These are phyloP conservation scores for Choloepus hoffmanni DNA, from an alignment of 2,113 vertebrate species.

Conservation along the genomic window DNA sequence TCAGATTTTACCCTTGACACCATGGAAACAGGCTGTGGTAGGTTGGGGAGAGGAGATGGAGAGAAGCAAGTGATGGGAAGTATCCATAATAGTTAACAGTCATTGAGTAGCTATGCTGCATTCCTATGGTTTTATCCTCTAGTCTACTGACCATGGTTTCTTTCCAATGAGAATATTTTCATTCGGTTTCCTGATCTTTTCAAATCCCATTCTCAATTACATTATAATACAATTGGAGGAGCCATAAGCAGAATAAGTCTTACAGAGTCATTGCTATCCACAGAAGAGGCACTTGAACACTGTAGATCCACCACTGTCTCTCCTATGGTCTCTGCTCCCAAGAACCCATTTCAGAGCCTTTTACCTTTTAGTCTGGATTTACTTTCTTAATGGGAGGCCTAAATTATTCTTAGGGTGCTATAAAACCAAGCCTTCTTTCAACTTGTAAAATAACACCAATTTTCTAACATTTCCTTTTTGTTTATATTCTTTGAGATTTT, in stretches of 20 bases:
- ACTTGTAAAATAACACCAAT: background rate
- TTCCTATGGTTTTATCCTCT: background rate
- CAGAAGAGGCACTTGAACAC: background rate
- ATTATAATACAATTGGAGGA: background rate
- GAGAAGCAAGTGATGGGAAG: background rate
- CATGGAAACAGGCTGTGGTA: background rate
- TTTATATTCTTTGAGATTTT: slow-evolving; percentile 14
- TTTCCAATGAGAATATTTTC: background rate
- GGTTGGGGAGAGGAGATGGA: background rate
- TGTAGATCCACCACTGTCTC: background rate
- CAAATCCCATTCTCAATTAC: background rate
- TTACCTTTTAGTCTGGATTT: background rate
- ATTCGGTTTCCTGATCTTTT: background rate
- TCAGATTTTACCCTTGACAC: background rate
- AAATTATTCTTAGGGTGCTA: background rate
- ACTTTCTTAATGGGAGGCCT: background rate
- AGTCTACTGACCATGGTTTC: background rate
- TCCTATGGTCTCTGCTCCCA: background rate
- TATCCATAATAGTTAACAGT: background rate
- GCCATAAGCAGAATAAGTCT: background rate
- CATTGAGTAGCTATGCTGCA: background rate
- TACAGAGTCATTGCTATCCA: background rate
- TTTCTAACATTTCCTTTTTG: background rate
- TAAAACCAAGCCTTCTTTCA: background rate
- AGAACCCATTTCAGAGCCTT: background rate